Conservation (phyloP, 53 echinoderm and acorn worm genomes). For the Glandiceps talaboti region DNA sequence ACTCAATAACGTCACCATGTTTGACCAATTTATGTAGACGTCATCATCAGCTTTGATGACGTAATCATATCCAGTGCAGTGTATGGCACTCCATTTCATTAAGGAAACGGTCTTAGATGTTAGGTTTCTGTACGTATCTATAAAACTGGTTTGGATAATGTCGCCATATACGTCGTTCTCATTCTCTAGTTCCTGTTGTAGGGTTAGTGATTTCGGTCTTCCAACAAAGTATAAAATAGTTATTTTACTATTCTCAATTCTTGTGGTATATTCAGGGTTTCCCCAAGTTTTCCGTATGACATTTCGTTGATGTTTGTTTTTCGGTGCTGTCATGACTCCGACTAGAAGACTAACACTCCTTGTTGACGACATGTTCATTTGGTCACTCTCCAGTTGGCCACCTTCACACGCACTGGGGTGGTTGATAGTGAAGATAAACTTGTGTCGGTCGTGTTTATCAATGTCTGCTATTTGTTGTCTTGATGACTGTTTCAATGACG, state of each 20-base stretch:
- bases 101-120: constrained; percentile 18
- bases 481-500: not conserved
- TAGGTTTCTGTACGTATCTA: constrained; percentile 18
- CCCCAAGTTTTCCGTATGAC: not conserved
- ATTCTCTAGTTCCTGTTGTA: constrained; percentile 3
- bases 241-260: not conserved
- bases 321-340: not conserved
- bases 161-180: constrained; percentile 7
- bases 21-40: constrained; percentile 11
- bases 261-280: not conserved
- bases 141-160: constrained; percentile 16
- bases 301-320: not conserved
- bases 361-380: not conserved
- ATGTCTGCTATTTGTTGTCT: not conserved
- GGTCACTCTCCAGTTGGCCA: not conserved
- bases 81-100: constrained; percentile 20
- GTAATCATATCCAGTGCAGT: constrained; percentile 4
- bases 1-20: constrained; percentile 7
- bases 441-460: not conserved
- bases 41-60: constrained; percentile 27
- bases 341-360: not conserved
- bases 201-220: not conserved
- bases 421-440: not conserved
- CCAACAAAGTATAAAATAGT: constrained; percentile 12
- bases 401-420: not conserved